A percentile compares a stretch with the other conserved stretches of the same genome.
Evolutionary conservation across 2,797 vertebrate species (phyloP).

Genomic region (Lepus oiostolus): DNA sequence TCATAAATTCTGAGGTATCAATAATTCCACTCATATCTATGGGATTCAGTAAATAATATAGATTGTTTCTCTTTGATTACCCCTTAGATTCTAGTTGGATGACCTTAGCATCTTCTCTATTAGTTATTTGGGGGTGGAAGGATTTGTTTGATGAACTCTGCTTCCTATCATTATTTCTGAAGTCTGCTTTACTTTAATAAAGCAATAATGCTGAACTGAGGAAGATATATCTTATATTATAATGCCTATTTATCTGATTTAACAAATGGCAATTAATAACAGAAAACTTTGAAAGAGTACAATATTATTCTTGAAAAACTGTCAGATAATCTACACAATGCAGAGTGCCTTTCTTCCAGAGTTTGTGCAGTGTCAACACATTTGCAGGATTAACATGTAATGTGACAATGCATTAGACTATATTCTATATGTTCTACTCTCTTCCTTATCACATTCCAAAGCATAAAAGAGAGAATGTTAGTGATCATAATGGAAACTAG

Average conservation of each 20-base stretch:
- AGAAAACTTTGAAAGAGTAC: background rate
- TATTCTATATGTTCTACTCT: background rate
- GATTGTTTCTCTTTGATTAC: constrained; percentile 36
- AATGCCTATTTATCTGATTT: constrained; percentile 8
- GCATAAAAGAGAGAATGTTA: background rate
- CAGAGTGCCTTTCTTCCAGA: background rate
- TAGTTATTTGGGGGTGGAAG: background rate
- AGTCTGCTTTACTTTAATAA: background rate
- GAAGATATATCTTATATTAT: background rate
- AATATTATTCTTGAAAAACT: constrained; percentile 26
- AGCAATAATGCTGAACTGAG: background rate
- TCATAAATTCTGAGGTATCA: constrained; percentile 48
- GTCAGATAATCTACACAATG: background rate
- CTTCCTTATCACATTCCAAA: background rate
- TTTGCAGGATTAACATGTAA: constrained; percentile 3
- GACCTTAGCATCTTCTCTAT: constrained; percentile 20
- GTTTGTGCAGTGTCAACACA: background rate
- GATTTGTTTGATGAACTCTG: background rate
- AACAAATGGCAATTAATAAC: background rate
- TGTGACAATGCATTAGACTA: background rate
- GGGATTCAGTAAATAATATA: background rate
- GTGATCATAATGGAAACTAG: background rate
- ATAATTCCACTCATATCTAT: constrained; percentile 37
- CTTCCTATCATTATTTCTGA: constrained; percentile 39
- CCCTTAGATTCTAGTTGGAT: background rate